Evolutionary conservation across 2,797 vertebrate genomes (phyloP).

Genomic region (Poeciliopsis turneri): DNA sequence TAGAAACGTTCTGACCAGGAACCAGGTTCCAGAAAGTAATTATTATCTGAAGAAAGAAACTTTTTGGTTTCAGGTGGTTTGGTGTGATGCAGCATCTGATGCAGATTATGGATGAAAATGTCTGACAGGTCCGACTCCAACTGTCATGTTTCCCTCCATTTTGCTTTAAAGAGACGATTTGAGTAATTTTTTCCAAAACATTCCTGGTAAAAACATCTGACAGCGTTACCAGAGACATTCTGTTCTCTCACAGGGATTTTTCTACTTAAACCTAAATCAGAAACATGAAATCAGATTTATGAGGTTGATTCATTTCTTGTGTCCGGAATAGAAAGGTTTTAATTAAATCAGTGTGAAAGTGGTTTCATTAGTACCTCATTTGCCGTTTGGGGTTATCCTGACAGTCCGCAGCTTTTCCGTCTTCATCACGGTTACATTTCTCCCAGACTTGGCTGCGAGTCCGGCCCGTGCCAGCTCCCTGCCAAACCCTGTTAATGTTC

Average conservation of each 20-base stretch:
- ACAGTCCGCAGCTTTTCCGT: not conserved
- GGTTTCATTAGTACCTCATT: not conserved
- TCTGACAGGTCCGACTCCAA: too few relatives aligned
- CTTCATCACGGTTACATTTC: not conserved
- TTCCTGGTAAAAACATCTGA: not conserved
- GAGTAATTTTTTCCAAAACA: not conserved
- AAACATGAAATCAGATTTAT: not conserved
- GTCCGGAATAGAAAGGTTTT: not conserved
- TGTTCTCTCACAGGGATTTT: not conserved
- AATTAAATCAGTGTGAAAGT: not conserved
- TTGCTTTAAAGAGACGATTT: not conserved
- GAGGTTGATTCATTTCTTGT: not conserved
- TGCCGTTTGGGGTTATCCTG: not conserved
- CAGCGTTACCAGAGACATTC: not conserved
- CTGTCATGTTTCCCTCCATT: not conserved
- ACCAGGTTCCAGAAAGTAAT: too few relatives aligned
- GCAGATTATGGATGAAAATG: not conserved
- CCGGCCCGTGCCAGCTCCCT: slow-evolving; percentile 1
- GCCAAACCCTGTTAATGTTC: slow-evolving; percentile 47
- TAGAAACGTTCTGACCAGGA: not conserved
- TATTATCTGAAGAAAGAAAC: too few relatives aligned
- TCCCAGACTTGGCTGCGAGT: not conserved
- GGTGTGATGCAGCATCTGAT: not conserved
- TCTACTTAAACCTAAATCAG: not conserved
- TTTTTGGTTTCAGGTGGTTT: too few relatives aligned